A percentile compares a stretch with the other conserved stretches of the same genome.
phyloP scores from a whole-genome alignment of 1,140 invertebrate genomes.

The Lepidostoma basale region DNA sequence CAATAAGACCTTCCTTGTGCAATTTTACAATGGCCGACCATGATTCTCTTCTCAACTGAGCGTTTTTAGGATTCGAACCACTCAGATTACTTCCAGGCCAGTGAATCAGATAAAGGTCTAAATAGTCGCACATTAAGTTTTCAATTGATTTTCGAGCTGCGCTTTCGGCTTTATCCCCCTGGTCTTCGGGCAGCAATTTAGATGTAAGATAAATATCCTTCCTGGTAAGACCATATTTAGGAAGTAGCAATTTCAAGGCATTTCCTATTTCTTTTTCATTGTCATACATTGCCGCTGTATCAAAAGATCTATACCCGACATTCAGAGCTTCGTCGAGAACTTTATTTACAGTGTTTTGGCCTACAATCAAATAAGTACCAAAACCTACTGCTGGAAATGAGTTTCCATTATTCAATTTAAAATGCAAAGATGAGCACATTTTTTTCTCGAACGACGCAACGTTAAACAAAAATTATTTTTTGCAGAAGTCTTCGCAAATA shows the following conservation, averaged over 20 bases:
- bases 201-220: conserved; percentile 66
- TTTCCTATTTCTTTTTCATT: conserved; percentile 65
- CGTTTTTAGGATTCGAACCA: conserved; percentile 62
- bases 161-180: conserved; percentile 63
- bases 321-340: conserved; percentile 47
- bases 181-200: conserved; percentile 69
- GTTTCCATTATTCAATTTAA: conserved; percentile 41
- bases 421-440: conserved; percentile 19
- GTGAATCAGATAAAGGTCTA: conserved; percentile 88
- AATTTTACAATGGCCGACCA: conserved; percentile 74
- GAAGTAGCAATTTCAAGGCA: conserved; percentile 54
- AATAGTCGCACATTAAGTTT: conserved; percentile 70
- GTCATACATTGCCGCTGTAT: conserved; percentile 64
- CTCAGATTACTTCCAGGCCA: conserved; percentile 71
- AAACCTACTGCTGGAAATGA: conserved; percentile 41
- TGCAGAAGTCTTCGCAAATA: background rate
- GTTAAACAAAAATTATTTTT: background rate
- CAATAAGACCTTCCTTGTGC: conserved; percentile 66
- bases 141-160: conserved; percentile 70
- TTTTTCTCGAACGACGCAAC: background rate
- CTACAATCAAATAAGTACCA: conserved; percentile 49
- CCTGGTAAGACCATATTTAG: conserved; percentile 54
- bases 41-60: conserved; percentile 62
- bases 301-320: conserved; percentile 49
- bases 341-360: conserved; percentile 42